Evolutionary conservation across 2,888 invertebrate genomes (phyloP), one percentile per base, ranked within the genome.

Genomic region (Chorisops tibialis): DNA sequence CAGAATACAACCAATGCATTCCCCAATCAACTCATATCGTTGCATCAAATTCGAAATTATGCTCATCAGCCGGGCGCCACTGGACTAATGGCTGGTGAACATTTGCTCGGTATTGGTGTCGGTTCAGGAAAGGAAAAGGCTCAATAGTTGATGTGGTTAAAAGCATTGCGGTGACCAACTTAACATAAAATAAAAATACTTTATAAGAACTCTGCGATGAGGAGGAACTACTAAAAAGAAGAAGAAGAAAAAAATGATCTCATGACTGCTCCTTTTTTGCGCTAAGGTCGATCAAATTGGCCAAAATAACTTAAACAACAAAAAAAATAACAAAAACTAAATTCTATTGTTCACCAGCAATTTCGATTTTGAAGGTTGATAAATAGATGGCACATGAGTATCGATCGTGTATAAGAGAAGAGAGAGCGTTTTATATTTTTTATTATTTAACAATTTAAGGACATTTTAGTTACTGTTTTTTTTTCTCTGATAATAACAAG

Each of bases 1-100:
- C 87, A 87, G 75, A 85, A 84, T 70, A 82, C 85, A 7, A 83
- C 85, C 68, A 85, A 87, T 62, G 81, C 85, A 64, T 94, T 95
- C 79, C 94, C 94, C 64, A 94, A 94, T 78, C 94, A 95, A 79
- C 82, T 95, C 80, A 95, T 95, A 79, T 93, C 95, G 70, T 83
- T 96, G 69, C 96, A 96, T 80, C 96, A 96, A 81, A 96, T 96
- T 74, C 86, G 96, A 79, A 96, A 96, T 79, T 96, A 95, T 79
- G 93, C 93, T 66, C 93, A 93, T 76, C 94, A 94, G 75, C 94
- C 94, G 65, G 61, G 63, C 16, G 85, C 88, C 69, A 82, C 85
- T 39, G 84, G 87, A 62, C 79, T 88, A 50, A 85, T 89, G 82
- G 83, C 85, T 65, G 83, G 85, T 62, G 87, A 87, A 70, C 87